Evolutionary conservation across 1,140 invertebrate genomes (phyloP).

Genomic region (Macrostomum lignano): DNA sequence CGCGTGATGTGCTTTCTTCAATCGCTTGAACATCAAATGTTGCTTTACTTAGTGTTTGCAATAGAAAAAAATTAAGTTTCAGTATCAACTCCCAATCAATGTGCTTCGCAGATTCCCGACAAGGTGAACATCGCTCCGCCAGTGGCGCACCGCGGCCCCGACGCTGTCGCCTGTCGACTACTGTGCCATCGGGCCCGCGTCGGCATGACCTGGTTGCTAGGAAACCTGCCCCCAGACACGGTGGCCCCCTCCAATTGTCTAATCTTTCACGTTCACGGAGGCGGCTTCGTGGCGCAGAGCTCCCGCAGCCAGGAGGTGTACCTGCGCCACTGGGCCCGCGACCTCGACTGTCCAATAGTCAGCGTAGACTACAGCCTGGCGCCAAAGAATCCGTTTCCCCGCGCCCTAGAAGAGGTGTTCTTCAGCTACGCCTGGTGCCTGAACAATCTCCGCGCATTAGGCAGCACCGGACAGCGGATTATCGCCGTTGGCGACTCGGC

Average conservation of each 20-base stretch:
- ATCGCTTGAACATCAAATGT: too few species aligned
- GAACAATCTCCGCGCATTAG: conserved; percentile 26
- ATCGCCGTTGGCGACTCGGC: conserved; percentile 51
- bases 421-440: conserved; percentile 65
- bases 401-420: conserved; percentile 66
- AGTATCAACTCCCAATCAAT: too few species aligned
- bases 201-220: neutral
- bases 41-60: too few species aligned
- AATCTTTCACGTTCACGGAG: conserved; percentile 78
- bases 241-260: conserved; percentile 25
- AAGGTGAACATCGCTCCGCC: neutral
- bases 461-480: conserved; percentile 35
- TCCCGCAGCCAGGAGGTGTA: conserved; percentile 76
- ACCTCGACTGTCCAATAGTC: conserved; percentile 54
- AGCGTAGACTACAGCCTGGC: conserved; percentile 84
- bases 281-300: conserved; percentile 82
- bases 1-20: too few species aligned
- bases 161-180: neutral
- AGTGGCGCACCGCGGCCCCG: neutral
- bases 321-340: conserved; percentile 56
- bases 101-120: too few species aligned
- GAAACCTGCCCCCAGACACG: neutral
- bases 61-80: too few species aligned
- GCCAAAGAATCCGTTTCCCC: conserved; percentile 41
- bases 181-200: neutral